phyloP scores from a whole-genome alignment of 2,113 vertebrate genomes.

The Tupaia tana region DNA sequence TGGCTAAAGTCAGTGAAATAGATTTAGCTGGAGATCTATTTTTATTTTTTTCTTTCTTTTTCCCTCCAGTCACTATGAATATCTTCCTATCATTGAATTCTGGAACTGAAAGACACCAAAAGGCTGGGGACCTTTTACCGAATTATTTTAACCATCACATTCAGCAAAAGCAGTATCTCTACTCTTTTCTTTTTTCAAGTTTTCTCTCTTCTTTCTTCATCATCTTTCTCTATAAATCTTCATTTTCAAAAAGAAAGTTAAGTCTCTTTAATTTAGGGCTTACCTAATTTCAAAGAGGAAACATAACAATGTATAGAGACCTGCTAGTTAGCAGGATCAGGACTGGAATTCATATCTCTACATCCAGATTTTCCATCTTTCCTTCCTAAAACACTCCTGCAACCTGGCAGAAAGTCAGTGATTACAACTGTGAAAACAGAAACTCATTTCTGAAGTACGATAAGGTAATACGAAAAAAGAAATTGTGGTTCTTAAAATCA shows the following conservation, averaged over 20 bases:
- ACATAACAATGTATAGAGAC: not conserved
- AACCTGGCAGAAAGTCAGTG: not conserved
- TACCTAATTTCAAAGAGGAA: not conserved
- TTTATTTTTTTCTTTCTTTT: too few relatives aligned
- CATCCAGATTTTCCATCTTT: not conserved
- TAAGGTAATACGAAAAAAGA: not conserved
- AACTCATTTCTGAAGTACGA: not conserved
- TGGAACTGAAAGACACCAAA: conserved; percentile 88
- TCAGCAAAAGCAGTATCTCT: too few relatives aligned
- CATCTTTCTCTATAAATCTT: too few relatives aligned
- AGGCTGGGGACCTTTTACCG: not conserved
- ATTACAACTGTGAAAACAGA: not conserved
- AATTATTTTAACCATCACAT: not conserved
- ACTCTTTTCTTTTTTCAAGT: too few relatives aligned
- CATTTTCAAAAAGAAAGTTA: too few relatives aligned
- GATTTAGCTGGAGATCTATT: too few relatives aligned
- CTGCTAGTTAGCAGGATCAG: not conserved
- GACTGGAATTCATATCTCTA: not conserved
- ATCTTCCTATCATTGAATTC: conserved; percentile 93
- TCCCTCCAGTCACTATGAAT: conserved; percentile 91
- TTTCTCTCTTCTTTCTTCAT: too few relatives aligned
- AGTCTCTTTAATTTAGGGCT: too few relatives aligned
- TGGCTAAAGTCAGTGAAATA: too few relatives aligned
- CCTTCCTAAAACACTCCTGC: not conserved
- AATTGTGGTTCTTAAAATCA: not conserved